These are phyloP conservation scores for Neuroscelio doddi DNA, from an alignment of 2,888 invertebrate genomes.

Conservation along the genomic window DNA sequence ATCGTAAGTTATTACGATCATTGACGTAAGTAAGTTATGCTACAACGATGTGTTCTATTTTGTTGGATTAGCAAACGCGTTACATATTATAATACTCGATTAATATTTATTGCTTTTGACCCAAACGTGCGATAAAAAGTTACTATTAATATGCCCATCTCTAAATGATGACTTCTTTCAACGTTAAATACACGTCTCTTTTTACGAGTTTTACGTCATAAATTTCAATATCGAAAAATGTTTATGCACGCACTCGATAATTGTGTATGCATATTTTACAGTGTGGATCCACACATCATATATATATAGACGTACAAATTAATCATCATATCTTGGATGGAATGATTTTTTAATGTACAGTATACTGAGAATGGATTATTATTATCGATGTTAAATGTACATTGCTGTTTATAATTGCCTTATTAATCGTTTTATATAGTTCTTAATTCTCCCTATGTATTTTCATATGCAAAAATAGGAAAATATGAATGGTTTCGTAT, in stretches of 20 bases:
- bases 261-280: constrained; percentile 5
- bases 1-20: constrained; percentile 21
- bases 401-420: constrained; percentile 19
- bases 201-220: constrained; percentile 1
- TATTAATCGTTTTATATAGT: constrained; percentile 5
- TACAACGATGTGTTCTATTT: constrained; percentile 1
- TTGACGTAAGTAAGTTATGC: constrained; percentile 31
- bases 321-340: no score
- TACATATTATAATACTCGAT: constrained; percentile 28
- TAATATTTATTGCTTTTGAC: constrained; percentile 25
- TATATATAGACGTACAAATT: not conserved
- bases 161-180: constrained; percentile 3
- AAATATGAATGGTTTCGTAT: constrained; percentile 31
- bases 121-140: constrained; percentile 11
- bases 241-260: not conserved
- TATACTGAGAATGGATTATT: no score
- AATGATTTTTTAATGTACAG: no score
- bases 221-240: not conserved
- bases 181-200: not conserved
- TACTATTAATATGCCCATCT: constrained; percentile 16
- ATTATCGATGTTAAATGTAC: no score
- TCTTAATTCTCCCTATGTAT: constrained; percentile 22
- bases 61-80: constrained; percentile 14
- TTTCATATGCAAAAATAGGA: constrained; percentile 36
- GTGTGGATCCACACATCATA: not conserved